phyloP scores from a whole-genome alignment of 1,140 invertebrate genomes.

The Arion vulgaris region DNA sequence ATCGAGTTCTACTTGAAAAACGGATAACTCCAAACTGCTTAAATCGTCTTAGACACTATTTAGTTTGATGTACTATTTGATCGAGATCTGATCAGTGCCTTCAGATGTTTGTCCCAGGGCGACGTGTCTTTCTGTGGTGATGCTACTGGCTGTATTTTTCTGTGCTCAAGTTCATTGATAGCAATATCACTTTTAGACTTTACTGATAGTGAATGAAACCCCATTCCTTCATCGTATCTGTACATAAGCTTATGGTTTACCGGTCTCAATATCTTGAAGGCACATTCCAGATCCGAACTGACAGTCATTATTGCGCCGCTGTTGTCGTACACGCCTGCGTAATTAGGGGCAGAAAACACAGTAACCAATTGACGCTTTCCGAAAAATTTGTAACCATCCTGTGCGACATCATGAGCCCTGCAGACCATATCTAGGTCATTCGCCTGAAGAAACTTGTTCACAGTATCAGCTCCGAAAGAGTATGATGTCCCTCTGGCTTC shows the following conservation, averaged over 20 bases:
- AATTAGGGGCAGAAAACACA: conserved; percentile 27
- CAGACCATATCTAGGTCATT: conserved; percentile 17
- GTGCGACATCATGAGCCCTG: conserved; percentile 27
- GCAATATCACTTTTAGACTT: neutral
- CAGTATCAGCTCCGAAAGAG: conserved; percentile 11
- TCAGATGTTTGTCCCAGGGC: conserved; percentile 2
- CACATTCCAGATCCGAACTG: conserved; percentile 10
- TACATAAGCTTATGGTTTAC: conserved; percentile 8
- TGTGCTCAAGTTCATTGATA: neutral
- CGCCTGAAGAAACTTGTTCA: conserved; percentile 15
- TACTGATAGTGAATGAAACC: neutral
- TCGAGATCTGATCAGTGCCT: neutral
- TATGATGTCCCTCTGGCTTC: conserved; percentile 17
- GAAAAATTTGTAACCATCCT: conserved; percentile 29
- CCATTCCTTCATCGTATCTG: conserved; percentile 6
- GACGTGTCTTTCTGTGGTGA: neutral
- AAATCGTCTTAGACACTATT: too few species aligned
- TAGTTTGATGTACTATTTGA: neutral
- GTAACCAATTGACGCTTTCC: conserved; percentile 33
- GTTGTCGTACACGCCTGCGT: conserved; percentile 3
- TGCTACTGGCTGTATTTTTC: neutral
- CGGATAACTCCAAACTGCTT: too few species aligned
- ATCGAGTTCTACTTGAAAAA: too few species aligned
- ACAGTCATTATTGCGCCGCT: conserved; percentile 30
- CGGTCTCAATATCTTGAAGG: conserved; percentile 14